Evolutionary conservation across 2,113 vertebrate genomes (phyloP).

Genomic region (Phoxinus phoxinus): DNA sequence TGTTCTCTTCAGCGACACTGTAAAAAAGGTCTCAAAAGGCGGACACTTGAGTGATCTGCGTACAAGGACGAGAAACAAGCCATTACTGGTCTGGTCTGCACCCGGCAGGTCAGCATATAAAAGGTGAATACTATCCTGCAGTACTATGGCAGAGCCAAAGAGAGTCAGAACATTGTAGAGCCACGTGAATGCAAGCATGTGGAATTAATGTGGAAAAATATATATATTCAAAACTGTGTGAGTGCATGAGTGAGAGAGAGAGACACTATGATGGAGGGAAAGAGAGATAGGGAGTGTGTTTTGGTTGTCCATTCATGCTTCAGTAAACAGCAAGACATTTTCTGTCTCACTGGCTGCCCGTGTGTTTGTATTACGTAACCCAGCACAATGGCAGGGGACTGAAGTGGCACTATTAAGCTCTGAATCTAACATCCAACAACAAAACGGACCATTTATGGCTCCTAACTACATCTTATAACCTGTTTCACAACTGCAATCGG

Average conservation of each 20-base stretch:
- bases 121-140: conserved; percentile 56
- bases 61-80: background rate
- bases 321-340: conserved; percentile 76
- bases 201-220: conserved; percentile 69
- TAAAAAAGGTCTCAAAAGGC: conserved; percentile 25
- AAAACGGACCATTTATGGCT: conserved; percentile 3
- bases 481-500: background rate
- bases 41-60: background rate
- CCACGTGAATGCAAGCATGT: conserved; percentile 73
- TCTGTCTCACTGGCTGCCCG: conserved; percentile 74
- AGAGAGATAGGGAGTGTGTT: conserved; percentile 46
- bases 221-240: conserved; percentile 71
- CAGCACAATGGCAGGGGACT: conserved; percentile 68
- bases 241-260: background rate
- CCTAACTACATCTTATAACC: background rate
- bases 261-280: background rate
- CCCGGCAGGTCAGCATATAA: conserved; percentile 17
- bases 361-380: conserved; percentile 74
- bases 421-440: conserved; percentile 17
- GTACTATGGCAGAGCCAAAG: conserved; percentile 46
- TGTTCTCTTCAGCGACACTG: conserved; percentile 4
- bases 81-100: conserved; percentile 6
- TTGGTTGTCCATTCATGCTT: conserved; percentile 74
- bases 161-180: conserved; percentile 65
- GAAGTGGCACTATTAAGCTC: conserved; percentile 66